phyloP scores from a whole-genome alignment of 2,797 vertebrate species.

The Linurgus olivaceus region DNA sequence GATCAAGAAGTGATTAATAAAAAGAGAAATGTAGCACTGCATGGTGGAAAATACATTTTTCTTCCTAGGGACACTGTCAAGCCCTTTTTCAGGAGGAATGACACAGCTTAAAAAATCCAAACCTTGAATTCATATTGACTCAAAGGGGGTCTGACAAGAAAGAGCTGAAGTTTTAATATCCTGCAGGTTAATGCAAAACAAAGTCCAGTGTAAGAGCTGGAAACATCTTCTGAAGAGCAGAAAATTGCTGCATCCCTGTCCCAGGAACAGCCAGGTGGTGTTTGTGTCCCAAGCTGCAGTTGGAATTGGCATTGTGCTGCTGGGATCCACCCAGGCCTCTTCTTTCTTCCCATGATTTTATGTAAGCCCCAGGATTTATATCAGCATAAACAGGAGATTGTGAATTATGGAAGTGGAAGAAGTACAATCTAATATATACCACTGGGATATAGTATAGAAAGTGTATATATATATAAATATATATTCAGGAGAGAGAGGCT shows the following conservation, averaged over 20 bases:
- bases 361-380: not conserved
- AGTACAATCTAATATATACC: not conserved
- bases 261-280: not conserved
- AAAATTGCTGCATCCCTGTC: not conserved
- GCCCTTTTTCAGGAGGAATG: not conserved
- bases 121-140: not conserved
- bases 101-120: not conserved
- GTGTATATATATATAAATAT: not conserved
- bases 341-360: not conserved
- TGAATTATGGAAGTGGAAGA: not conserved
- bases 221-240: not conserved
- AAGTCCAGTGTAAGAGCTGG: not conserved
- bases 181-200: not conserved
- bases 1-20: not conserved
- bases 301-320: not conserved
- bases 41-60: not conserved
- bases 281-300: not conserved
- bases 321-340: not conserved
- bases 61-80: not conserved
- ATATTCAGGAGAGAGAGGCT: not conserved
- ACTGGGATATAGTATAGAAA: not conserved
- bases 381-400: not conserved
- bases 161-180: not conserved
- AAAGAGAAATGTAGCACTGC: not conserved
- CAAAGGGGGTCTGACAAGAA: not conserved